Percentiles rank a stretch among this genome's conserved stretches.
Evolutionary conservation across 2,888 invertebrate species (phyloP).

Genomic region (Drosophila ezoana): DNA sequence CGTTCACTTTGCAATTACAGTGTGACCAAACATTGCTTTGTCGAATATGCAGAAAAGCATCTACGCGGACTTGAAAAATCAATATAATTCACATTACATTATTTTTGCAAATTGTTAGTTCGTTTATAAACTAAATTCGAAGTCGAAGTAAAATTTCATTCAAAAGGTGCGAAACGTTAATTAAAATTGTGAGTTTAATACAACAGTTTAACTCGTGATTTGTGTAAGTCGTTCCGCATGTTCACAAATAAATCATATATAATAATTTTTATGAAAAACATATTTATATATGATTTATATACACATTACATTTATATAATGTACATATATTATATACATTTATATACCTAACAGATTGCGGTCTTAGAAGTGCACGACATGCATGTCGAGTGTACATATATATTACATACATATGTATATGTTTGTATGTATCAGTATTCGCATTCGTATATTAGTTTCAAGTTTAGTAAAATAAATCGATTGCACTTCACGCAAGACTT

Average conservation of each 20-base stretch:
- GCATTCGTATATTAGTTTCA: constrained; percentile 16
- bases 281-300: not conserved
- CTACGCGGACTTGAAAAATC: constrained; percentile 46
- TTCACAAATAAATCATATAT: not conserved
- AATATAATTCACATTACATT: constrained; percentile 40
- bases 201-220: constrained; percentile 25
- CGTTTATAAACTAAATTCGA: constrained; percentile 15
- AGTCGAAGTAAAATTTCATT: not conserved
- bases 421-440: not conserved
- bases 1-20: constrained; percentile 2
- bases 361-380: not conserved
- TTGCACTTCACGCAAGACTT: constrained; percentile 12
- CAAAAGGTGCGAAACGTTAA: not conserved
- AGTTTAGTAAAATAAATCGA: constrained; percentile 12
- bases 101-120: constrained; percentile 25
- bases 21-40: constrained; percentile 33
- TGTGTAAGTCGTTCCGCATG: constrained; percentile 18
- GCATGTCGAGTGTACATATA: not conserved
- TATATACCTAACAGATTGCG: constrained; percentile 4
- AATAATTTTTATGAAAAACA: not conserved
- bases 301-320: not conserved
- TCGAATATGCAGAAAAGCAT: constrained; percentile 3
- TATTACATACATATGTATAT: not conserved
- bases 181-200: not conserved
- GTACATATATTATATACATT: not conserved